phyloP scores from a whole-genome alignment of 64 coral and sea anemone genomes.

The Stichodactyla helianthus region DNA sequence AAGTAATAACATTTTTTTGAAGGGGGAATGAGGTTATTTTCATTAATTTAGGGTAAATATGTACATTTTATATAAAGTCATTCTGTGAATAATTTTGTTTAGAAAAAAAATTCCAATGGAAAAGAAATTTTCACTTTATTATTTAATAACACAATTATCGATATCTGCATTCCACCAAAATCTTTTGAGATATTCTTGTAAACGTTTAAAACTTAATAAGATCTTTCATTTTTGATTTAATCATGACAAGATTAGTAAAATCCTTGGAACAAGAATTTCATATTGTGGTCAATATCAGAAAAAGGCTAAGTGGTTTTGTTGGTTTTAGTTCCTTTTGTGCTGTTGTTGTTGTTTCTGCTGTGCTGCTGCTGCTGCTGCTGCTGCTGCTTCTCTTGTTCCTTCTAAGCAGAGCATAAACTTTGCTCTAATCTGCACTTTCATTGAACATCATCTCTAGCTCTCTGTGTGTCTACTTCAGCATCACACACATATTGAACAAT shows the following conservation, averaged over 20 bases:
- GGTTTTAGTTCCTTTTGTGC: too few relatives aligned
- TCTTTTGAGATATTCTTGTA: neutral
- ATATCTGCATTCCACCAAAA: neutral
- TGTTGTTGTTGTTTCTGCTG: too few relatives aligned
- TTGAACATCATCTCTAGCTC: neutral
- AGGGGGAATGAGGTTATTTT: neutral
- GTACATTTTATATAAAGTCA: neutral
- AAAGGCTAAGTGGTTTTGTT: too few relatives aligned
- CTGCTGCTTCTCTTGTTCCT: too few relatives aligned
- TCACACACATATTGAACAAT: neutral
- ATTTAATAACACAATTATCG: neutral
- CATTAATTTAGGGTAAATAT: neutral
- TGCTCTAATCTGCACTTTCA: neutral
- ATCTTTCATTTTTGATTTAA: too few relatives aligned
- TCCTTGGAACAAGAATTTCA: too few relatives aligned
- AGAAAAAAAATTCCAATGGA: neutral
- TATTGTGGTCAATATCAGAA: too few relatives aligned
- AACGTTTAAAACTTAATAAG: neutral
- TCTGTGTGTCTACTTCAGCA: neutral
- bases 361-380: too few relatives aligned
- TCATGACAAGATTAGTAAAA: too few relatives aligned
- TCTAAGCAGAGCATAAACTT: neutral
- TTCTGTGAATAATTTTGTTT: constrained; percentile 3
- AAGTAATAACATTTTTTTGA: neutral
- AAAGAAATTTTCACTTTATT: neutral